Evolutionary conservation across 1,140 invertebrate genomes (phyloP).

Genomic region (Drosophila parabipectinata): DNA sequence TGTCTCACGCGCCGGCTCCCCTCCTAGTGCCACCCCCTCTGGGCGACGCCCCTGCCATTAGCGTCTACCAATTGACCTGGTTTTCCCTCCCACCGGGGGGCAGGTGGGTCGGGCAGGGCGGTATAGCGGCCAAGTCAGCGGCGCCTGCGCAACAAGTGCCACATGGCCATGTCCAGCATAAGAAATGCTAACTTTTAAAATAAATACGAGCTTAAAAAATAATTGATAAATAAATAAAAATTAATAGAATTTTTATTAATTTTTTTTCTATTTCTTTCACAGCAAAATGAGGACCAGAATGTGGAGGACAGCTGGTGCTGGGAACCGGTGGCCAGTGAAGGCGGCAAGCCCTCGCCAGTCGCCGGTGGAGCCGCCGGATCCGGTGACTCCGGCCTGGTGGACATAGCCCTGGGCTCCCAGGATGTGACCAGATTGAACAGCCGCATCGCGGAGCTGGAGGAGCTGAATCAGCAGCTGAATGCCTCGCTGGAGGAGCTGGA

Average conservation of each 20-base stretch:
- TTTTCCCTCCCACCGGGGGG: slow-evolving; percentile 15
- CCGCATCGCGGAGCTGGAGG: slow-evolving; percentile 76
- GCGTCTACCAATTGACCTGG: slow-evolving; percentile 54
- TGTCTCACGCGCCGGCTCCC: slow-evolving; percentile 52
- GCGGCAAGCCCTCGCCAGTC: neutral
- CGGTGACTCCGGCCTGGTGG: slow-evolving; percentile 46
- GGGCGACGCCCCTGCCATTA: slow-evolving; percentile 27
- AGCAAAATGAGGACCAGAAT: slow-evolving; percentile 66
- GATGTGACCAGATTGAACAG: slow-evolving; percentile 81
- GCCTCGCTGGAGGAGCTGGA: slow-evolving; percentile 89
- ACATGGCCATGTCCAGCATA: neutral
- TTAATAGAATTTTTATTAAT: no score
- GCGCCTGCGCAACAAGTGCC: slow-evolving; percentile 16
- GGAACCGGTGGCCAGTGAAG: slow-evolving; percentile 83
- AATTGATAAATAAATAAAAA: no score
- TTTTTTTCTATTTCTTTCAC: neutral
- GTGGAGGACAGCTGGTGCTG: slow-evolving; percentile 86
- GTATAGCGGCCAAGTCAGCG: neutral
- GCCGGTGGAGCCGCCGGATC: neutral
- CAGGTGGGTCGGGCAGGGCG: neutral
- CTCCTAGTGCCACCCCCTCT: neutral
- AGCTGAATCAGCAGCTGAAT: slow-evolving; percentile 84
- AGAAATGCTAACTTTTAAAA: no score
- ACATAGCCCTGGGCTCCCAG: slow-evolving; percentile 63
- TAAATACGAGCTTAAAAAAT: neutral